A percentile compares a stretch with the other conserved stretches of the same genome.
Evolutionary conservation across 1,140 invertebrate species (phyloP).

Genomic region (Drosophila oshimai): DNA sequence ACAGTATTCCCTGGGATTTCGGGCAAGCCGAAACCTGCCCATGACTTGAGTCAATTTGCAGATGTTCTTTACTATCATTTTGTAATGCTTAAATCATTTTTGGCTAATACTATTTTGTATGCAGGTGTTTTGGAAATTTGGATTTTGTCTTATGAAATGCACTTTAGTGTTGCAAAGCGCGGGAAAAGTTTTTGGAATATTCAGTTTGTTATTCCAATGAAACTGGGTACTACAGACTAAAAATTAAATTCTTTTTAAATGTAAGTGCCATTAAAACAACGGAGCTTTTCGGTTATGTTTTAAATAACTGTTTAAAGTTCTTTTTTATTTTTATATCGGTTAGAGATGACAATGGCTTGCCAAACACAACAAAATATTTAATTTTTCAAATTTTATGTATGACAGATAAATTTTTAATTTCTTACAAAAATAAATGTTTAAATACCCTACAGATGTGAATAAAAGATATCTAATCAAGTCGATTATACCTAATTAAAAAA

Average conservation of each 20-base stretch:
- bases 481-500: too few species aligned
- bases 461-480: too few species aligned
- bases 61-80: slow-evolving; percentile 61
- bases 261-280: too few species aligned
- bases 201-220: not conserved
- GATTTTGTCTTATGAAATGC: slow-evolving; percentile 58
- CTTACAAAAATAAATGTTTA: too few species aligned
- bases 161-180: slow-evolving; percentile 44
- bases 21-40: slow-evolving; percentile 15
- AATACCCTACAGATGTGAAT: too few species aligned
- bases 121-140: not conserved
- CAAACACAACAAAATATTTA: too few species aligned
- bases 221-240: too few species aligned
- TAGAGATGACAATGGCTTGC: not conserved
- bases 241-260: not conserved
- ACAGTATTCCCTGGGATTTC: slow-evolving; percentile 20
- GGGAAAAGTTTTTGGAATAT: not conserved
- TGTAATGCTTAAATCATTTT: slow-evolving; percentile 36
- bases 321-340: not conserved
- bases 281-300: too few species aligned
- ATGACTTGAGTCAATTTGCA: slow-evolving; percentile 37
- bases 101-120: not conserved
- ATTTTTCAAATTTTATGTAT: too few species aligned
- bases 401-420: too few species aligned
- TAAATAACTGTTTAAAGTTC: too few species aligned